A percentile compares a stretch with the other conserved stretches of the same genome.
Evolutionary conservation across 1,140 invertebrate genomes (phyloP).

Genomic region (Sminthurinus signatus): DNA sequence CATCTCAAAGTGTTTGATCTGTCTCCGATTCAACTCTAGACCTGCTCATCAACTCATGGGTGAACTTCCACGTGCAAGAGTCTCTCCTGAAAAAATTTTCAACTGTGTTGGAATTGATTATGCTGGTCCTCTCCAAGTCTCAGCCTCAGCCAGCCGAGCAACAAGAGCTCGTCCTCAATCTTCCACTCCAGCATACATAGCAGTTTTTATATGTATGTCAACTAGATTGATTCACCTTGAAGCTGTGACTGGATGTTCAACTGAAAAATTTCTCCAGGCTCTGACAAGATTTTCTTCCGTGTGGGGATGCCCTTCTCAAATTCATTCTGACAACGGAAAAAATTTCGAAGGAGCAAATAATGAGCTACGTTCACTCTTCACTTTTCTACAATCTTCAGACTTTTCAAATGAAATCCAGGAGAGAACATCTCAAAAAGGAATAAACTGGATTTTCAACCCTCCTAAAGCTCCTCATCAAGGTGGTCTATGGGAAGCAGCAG

Average conservation of each 20-base stretch:
- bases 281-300: constrained; percentile 46
- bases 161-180: too few relatives aligned
- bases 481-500: constrained; percentile 40
- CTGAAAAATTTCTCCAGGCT: constrained; percentile 44
- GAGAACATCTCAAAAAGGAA: background rate
- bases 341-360: constrained; percentile 45
- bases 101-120: constrained; percentile 6
- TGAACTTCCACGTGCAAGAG: constrained; percentile 2
- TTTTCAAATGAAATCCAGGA: too few relatives aligned
- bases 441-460: constrained; percentile 41
- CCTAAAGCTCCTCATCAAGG: constrained; percentile 41
- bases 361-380: constrained; percentile 1
- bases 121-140: constrained; percentile 1
- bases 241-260: background rate
- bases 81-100: constrained; percentile 29
- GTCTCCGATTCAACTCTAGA: background rate
- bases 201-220: background rate
- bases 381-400: background rate
- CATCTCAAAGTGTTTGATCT: background rate
- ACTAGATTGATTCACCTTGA: constrained; percentile 8
- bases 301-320: constrained; percentile 40
- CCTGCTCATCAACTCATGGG: constrained; percentile 21
- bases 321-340: constrained; percentile 46
- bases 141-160: too few relatives aligned
- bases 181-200: too few relatives aligned